Percentiles rank a stretch among this genome's conserved stretches.
These are phyloP conservation scores for Crotalus helleri DNA, from an alignment of 2,113 vertebrate genomes.

Conservation along the genomic window DNA sequence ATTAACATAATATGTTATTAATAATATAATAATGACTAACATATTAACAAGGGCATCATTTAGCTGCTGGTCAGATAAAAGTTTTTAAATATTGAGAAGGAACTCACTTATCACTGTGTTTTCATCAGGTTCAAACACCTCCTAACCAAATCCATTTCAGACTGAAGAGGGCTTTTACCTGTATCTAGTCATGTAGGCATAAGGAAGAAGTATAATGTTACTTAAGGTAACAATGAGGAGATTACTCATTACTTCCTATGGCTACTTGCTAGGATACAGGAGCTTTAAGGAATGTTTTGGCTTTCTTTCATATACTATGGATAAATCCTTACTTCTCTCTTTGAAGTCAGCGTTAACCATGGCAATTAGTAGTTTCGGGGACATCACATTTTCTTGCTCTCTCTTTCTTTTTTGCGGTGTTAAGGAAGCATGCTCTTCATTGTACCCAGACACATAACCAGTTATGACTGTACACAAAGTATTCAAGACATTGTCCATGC, in stretches of 20 bases:
- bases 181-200: slow-evolving; percentile 79
- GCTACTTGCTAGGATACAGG: slow-evolving; percentile 78
- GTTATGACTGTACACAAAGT: slow-evolving; percentile 66
- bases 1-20: slow-evolving; percentile 44
- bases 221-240: slow-evolving; percentile 31
- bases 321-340: slow-evolving; percentile 65
- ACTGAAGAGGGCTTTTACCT: slow-evolving; percentile 74
- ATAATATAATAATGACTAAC: background rate
- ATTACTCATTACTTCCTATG: slow-evolving; percentile 73
- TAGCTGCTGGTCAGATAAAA: slow-evolving; percentile 78
- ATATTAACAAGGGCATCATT: slow-evolving; percentile 49
- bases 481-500: slow-evolving; percentile 78
- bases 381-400: slow-evolving; percentile 75
- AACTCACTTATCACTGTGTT: slow-evolving; percentile 85
- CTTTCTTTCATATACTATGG: slow-evolving; percentile 72
- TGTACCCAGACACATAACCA: slow-evolving; percentile 72
- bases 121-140: slow-evolving; percentile 76
- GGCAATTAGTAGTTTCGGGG: slow-evolving; percentile 63
- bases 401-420: slow-evolving; percentile 74
- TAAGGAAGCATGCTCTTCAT: slow-evolving; percentile 84
- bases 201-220: slow-evolving; percentile 65
- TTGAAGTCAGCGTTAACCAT: slow-evolving; percentile 66
- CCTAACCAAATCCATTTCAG: slow-evolving; percentile 75
- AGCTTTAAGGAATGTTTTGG: slow-evolving; percentile 78
- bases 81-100: slow-evolving; percentile 65